Evolutionary conservation across 2,888 invertebrate species (phyloP), one percentile per base, ranked within the genome.

Genomic region (Lithophane socia): DNA sequence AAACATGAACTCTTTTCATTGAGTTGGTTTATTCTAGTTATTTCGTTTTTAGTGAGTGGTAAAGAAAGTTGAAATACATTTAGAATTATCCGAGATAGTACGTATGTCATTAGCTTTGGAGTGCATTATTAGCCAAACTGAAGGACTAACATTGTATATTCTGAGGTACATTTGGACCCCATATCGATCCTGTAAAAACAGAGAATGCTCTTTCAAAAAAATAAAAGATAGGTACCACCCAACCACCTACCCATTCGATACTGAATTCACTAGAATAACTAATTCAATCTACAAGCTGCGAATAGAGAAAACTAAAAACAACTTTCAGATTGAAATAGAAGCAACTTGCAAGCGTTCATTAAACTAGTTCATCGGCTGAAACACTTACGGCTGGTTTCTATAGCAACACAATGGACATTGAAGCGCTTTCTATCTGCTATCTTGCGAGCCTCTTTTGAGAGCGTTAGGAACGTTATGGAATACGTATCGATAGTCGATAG

Each of bases 341-440:
- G n/a, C 54, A 64, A 74, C 49, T 72, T 44, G n/a, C 66, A 84
- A 78, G 73, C 79, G 80, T 85, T 82, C 76, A 81, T 68, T 79
- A 69, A 87, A 88, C 78, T 88, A 88, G 85, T 88, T 82, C 80
- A 85, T 82, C 71, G 82, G n/a, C 56, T 84, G 88, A 79, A 88
- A 79, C 81, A 86, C 88, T 86, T 81, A 73, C 69, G 72, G n/a
- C 65, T 58, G 63, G 52, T 56, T 80, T 88, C 83, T 80, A 78
- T 68, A 69, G 67, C 44, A 72, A 75, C 77, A 88, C 88, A 88
- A 90, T 86, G 74, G 76, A 73, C 80, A 86, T 86, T 88, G 76
- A 87, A 86, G 80, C 66, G 81, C 84, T 82, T 87, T 87, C 88
- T 84, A 75, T 81, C 82, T 84, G 82, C 82, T 88, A 88, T 90